Base-by-base conservation (phyloP, 35 echinoderm and acorn worm genomes). In the Heliocidaris erythrogramma region DNA sequence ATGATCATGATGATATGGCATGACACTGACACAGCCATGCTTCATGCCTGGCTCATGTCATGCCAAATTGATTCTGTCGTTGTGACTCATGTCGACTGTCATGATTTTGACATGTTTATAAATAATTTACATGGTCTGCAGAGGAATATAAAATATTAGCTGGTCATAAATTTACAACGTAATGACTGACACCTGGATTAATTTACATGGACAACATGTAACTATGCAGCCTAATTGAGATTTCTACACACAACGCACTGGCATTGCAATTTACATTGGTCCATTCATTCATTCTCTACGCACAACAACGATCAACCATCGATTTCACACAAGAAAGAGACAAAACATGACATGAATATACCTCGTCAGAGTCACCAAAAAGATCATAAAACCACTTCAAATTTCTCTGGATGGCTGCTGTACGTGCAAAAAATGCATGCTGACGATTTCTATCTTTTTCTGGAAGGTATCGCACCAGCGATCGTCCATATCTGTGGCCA, bases 311-410 rank as follows among this genome's bases (percentile, higher is more conserved):
- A 49, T 14, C 92, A 93, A 50, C 47, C 30, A 93, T 50, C 47
- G 30, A 49, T 48, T 93, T 16, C 47, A 48, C 21, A 14, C n/a
- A 13, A n/a, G 16, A 17, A 49, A 17, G 11, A 6, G 30, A 32
- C 47, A 32, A 50, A 49, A 60, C 16, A 50, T 49, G 27, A 16
- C 53, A 93, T 61, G 31, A 42, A 94, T 60, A 85, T 96, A 98
- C 97, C 97, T 98, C 97, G 94, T 98, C 97, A 13, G 97, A 98
- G n/a, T 98, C 97, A 18, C 97, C 97, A 88, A 98, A 97, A 8
- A 97, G 94, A 93, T 98, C 97, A 78, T 97, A 97, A 93, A 98
- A 98, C 93, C 95, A 94, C 96, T 95, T 96, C 59, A 98, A 96
- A 96, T 97, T 97, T 92, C 94, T 96, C 94, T 97, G 97, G 86